Evolutionary conservation across 2,113 vertebrate species (phyloP).

Genomic region (Gorsachius goisagi): DNA sequence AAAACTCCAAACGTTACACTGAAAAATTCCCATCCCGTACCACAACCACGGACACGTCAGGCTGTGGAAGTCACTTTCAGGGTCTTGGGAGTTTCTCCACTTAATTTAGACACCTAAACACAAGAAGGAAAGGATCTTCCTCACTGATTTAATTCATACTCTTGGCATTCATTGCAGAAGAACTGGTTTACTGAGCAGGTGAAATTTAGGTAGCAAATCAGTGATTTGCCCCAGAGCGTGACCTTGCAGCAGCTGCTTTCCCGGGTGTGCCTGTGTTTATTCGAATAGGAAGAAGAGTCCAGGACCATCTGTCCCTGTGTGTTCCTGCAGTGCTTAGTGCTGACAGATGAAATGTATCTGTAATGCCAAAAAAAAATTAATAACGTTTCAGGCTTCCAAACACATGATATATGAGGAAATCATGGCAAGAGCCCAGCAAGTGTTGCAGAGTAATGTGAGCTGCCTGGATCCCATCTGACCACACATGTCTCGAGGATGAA

Average conservation of each 20-base stretch:
- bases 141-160: not conserved
- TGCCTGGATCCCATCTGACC: constrained; percentile 18
- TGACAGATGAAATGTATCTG: constrained; percentile 16
- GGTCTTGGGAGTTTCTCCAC: not conserved
- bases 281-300: not conserved
- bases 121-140: not conserved
- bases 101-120: not conserved
- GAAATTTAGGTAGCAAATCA: not conserved
- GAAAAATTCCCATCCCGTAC: not conserved
- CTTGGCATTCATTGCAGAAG: not conserved
- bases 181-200: not conserved
- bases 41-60: rapidly evolving
- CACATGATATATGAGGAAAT: not conserved
- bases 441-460: not conserved
- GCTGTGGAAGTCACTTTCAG: not conserved
- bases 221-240: not conserved
- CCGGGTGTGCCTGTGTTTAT: not conserved
- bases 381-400: not conserved
- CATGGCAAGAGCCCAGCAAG: not conserved
- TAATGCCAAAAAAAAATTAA: constrained; percentile 7
- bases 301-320: constrained; percentile 26
- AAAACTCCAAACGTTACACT: not conserved
- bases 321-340: constrained; percentile 2
- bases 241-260: constrained; percentile 25
- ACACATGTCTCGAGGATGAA: not conserved